These are phyloP conservation scores for Dasypus novemcinctus DNA, from an alignment of 2,113 vertebrate genomes.

Conservation along the genomic window DNA sequence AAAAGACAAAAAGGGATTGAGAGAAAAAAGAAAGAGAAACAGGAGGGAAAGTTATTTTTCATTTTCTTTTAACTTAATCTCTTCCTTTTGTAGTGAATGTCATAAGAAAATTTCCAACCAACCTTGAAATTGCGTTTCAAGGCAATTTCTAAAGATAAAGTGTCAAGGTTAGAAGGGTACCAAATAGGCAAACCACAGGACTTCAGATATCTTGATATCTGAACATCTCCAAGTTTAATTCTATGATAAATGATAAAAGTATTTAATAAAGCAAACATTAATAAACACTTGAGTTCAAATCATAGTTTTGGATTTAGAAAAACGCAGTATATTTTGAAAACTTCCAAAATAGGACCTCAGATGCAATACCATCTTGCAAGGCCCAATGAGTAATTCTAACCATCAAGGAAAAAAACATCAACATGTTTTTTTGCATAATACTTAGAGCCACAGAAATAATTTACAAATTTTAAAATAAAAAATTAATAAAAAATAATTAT, in stretches of 20 bases:
- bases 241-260: neutral
- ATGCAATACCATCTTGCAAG: slow-evolving; percentile 16
- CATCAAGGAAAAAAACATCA: neutral
- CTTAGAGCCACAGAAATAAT: neutral
- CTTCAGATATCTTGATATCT: neutral
- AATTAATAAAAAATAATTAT: too few species aligned
- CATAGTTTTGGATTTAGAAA: slow-evolving; percentile 49
- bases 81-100: neutral
- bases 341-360: neutral
- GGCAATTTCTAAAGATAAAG: slow-evolving; percentile 34
- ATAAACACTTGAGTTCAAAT: neutral
- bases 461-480: slow-evolving; percentile 23
- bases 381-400: neutral
- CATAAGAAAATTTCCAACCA: neutral
- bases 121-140: neutral
- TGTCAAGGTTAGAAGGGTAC: neutral
- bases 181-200: neutral
- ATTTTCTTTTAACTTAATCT: neutral
- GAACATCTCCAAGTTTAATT: slow-evolving; percentile 16
- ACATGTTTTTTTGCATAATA: neutral
- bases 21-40: neutral
- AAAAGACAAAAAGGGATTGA: neutral
- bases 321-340: slow-evolving; percentile 18
- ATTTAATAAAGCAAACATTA: slow-evolving; percentile 12
- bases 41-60: neutral